Percentiles rank a stretch among this genome's conserved stretches.
Evolutionary conservation across 2,797 vertebrate genomes (phyloP).

Genomic region (Allobates femoralis): DNA sequence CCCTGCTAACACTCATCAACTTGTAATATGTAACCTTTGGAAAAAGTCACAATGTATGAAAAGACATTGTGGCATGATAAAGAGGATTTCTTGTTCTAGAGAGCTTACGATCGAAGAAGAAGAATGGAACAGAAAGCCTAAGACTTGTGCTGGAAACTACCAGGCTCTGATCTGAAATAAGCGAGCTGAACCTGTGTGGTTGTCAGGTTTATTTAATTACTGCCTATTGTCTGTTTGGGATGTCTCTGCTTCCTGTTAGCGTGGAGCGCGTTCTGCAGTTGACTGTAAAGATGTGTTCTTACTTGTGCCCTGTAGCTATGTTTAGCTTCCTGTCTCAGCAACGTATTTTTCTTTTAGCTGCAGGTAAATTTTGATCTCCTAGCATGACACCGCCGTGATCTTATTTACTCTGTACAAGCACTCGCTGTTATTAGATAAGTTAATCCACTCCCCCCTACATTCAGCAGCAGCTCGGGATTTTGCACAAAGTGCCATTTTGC

Average conservation of each 20-base stretch:
- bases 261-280: conserved; percentile 37
- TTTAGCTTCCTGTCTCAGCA: conserved; percentile 59
- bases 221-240: conserved; percentile 40
- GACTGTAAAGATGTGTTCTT: conserved; percentile 47
- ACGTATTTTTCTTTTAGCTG: conserved; percentile 62
- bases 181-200: conserved; percentile 2
- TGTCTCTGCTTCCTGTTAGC: conserved; percentile 48
- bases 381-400: conserved; percentile 60
- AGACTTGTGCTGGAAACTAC: background rate
- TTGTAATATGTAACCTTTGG: too few relatives aligned
- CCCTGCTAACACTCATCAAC: too few relatives aligned
- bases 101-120: background rate
- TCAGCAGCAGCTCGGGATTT: conserved; percentile 38
- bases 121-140: background rate
- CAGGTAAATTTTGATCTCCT: conserved; percentile 62
- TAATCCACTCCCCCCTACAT: conserved; percentile 52
- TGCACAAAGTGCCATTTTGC: conserved; percentile 45
- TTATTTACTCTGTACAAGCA: conserved; percentile 61
- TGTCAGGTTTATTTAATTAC: conserved; percentile 59
- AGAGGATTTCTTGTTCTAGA: background rate
- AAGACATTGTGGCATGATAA: background rate
- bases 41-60: background rate
- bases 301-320: conserved; percentile 61
- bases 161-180: background rate
- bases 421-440: conserved; percentile 60